Conservation (phyloP, 2,797 vertebrate species). For the Aplochiton taeniatus region DNA sequence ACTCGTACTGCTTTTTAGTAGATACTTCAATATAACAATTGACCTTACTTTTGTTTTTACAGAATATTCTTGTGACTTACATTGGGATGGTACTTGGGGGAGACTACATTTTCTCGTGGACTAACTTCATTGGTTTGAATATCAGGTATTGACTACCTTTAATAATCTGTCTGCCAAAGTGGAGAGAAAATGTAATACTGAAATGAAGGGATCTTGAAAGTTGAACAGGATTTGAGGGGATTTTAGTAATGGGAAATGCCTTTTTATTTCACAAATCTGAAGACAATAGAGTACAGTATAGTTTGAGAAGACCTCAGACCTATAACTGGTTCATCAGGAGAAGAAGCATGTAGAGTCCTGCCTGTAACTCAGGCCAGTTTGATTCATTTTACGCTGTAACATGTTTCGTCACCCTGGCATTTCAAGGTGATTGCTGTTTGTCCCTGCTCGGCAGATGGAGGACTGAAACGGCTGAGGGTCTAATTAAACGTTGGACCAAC, state of each 20-base stretch:
- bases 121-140: conserved; percentile 96
- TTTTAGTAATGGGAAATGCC: too few relatives aligned
- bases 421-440: neutral
- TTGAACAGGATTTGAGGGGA: neutral
- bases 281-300: too few relatives aligned
- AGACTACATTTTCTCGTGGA: conserved; percentile 98
- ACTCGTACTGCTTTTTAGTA: neutral
- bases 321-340: too few relatives aligned
- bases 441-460: neutral
- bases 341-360: conserved; percentile 18
- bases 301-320: too few relatives aligned
- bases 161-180: neutral
- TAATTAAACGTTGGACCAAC: too few relatives aligned
- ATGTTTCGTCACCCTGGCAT: neutral
- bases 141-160: conserved; percentile 82
- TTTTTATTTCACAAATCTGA: too few relatives aligned
- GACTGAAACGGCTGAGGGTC: too few relatives aligned
- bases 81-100: conserved; percentile 98
- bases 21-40: neutral
- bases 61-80: conserved; percentile 98
- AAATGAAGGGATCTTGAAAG: too few relatives aligned
- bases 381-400: conserved; percentile 13
- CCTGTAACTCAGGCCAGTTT: neutral
- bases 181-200: too few relatives aligned
- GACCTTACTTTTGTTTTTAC: neutral